Conservation (phyloP, 2,113 vertebrate genomes). For the Microcebus griseorufus region DNA sequence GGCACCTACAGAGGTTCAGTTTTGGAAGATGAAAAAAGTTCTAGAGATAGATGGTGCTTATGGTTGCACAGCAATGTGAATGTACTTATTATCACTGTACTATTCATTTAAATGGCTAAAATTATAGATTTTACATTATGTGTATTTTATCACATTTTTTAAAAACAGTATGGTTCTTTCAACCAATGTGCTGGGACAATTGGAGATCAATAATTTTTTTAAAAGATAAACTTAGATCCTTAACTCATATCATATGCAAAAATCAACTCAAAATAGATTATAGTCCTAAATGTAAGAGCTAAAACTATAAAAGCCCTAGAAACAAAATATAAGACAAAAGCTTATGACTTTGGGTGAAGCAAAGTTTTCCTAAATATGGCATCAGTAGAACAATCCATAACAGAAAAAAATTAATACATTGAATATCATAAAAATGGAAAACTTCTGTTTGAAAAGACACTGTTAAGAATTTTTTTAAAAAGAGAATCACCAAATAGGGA, state of each 20-base stretch:
- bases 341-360: background rate
- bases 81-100: background rate
- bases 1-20: background rate
- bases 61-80: background rate
- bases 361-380: conserved; percentile 29
- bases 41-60: background rate
- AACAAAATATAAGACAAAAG: background rate
- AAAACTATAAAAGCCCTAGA: background rate
- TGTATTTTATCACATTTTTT: background rate
- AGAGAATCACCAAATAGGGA: background rate
- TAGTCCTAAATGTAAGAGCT: background rate
- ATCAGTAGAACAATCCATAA: background rate
- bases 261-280: background rate
- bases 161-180: background rate
- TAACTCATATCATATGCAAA: background rate
- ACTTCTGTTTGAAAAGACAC: background rate
- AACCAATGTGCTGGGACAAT: background rate
- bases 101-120: background rate
- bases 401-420: background rate
- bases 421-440: background rate
- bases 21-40: background rate
- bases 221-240: background rate
- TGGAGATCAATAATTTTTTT: background rate
- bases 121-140: background rate
- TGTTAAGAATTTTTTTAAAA: background rate